A percentile compares a stretch with the other conserved stretches of the same genome.
phyloP scores from a whole-genome alignment of 2,888 invertebrate genomes.

The Coelogynopora nodosa region DNA sequence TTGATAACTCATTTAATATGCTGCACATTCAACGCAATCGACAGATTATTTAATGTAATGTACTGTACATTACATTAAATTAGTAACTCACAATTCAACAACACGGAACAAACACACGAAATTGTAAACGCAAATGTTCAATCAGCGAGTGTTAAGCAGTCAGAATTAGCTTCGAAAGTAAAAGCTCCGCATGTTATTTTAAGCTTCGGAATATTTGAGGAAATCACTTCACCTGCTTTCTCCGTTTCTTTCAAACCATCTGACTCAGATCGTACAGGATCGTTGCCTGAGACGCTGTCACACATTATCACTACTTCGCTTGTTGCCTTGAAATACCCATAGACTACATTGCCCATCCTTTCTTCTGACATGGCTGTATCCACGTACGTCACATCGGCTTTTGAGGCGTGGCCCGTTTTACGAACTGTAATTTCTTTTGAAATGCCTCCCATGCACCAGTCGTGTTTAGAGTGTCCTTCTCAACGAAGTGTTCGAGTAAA shows the following conservation, averaged over 20 bases:
- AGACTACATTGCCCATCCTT: neutral
- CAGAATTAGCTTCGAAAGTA: neutral
- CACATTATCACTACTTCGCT: neutral
- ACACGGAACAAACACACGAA: neutral
- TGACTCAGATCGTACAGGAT: neutral
- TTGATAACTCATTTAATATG: neutral
- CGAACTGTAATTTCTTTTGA: slow-evolving; percentile 23
- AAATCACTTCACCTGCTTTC: neutral
- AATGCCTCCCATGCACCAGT: slow-evolving; percentile 10
- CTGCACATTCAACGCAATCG: neutral
- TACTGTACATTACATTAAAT: neutral
- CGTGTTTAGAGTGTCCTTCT: neutral
- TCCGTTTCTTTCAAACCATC: neutral
- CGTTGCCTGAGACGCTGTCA: neutral
- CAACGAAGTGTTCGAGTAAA: slow-evolving; percentile 24
- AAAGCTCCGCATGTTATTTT: neutral
- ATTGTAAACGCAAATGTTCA: neutral
- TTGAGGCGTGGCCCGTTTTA: neutral
- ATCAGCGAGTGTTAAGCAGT: neutral
- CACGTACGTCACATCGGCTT: slow-evolving; percentile 3
- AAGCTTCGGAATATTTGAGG: neutral
- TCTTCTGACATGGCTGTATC: neutral
- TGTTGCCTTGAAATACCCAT: neutral
- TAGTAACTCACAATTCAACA: neutral
- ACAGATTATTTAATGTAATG: neutral